These are phyloP conservation scores for Agapornis canus DNA, from an alignment of 2,797 vertebrate genomes.

Conservation along the genomic window DNA sequence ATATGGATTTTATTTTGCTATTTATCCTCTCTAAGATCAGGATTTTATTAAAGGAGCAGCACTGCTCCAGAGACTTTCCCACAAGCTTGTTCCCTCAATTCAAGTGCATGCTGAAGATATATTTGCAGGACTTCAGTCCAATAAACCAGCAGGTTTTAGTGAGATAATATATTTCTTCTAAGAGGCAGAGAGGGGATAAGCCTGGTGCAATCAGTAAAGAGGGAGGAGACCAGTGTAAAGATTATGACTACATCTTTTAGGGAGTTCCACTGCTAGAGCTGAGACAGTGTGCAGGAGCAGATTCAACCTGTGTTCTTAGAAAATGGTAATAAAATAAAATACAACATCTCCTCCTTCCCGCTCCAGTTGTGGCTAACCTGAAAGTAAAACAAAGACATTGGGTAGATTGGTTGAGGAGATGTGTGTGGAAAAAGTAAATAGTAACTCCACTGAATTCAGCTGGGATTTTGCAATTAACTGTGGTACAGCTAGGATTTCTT, in stretches of 20 bases:
- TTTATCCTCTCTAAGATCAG: constrained; percentile 36
- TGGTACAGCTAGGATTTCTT: neutral
- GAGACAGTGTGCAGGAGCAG: neutral
- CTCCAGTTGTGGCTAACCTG: neutral
- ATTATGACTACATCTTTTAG: neutral
- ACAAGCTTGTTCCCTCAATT: constrained; percentile 5
- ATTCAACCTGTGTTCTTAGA: neutral
- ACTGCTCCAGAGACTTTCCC: neutral
- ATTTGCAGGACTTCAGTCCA: neutral
- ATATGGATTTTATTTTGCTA: constrained; percentile 11
- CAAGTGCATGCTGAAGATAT: neutral
- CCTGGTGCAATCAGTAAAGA: neutral
- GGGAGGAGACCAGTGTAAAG: neutral
- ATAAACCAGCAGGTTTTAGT: neutral
- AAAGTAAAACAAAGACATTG: neutral
- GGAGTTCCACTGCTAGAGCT: neutral
- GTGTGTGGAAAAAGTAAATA: neutral
- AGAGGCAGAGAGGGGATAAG: neutral
- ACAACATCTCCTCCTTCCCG: fast-evolving
- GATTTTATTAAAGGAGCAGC: constrained; percentile 21
- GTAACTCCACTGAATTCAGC: neutral
- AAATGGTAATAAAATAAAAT: constrained; percentile 2
- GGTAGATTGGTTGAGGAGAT: neutral
- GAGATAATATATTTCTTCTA: constrained; percentile 1
- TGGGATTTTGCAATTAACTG: neutral